These are phyloP conservation scores for Cuniculus paca DNA, from an alignment of 2,797 vertebrate species.

Conservation along the genomic window DNA sequence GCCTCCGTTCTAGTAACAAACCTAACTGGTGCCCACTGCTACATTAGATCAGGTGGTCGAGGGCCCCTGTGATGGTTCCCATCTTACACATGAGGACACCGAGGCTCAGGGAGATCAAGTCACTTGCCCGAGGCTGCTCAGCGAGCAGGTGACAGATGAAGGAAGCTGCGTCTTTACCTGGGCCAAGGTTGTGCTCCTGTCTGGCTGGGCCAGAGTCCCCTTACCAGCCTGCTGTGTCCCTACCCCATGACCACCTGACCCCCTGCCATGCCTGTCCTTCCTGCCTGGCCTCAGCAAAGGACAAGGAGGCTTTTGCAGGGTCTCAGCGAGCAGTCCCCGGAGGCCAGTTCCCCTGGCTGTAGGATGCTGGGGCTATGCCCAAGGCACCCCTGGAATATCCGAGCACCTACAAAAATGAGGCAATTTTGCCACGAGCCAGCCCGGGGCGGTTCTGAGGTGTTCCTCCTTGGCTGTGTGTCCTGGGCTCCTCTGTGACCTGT, in stretches of 20 bases:
- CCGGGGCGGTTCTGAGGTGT: neutral
- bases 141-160: neutral
- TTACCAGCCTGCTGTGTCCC: fast-evolving
- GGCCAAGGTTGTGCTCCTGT: neutral
- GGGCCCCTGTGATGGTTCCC: neutral
- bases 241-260: too few species aligned
- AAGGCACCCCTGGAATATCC: neutral
- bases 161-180: neutral
- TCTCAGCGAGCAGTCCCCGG: neutral
- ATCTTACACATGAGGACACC: neutral
- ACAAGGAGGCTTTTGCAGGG: neutral
- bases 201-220: too few species aligned
- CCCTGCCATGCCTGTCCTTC: neutral
- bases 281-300: neutral
- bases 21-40: neutral
- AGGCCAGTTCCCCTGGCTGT: neutral
- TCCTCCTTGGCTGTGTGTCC: neutral
- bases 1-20: neutral
- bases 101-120: neutral
- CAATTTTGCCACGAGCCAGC: neutral
- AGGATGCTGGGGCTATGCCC: neutral
- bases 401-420: neutral
- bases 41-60: too few species aligned
- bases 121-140: neutral
- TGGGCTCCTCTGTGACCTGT: neutral